Percentiles rank a stretch among this genome's conserved stretches.
phyloP scores from a whole-genome alignment of 2,888 invertebrate species.

The Epirrhoe alternata region DNA sequence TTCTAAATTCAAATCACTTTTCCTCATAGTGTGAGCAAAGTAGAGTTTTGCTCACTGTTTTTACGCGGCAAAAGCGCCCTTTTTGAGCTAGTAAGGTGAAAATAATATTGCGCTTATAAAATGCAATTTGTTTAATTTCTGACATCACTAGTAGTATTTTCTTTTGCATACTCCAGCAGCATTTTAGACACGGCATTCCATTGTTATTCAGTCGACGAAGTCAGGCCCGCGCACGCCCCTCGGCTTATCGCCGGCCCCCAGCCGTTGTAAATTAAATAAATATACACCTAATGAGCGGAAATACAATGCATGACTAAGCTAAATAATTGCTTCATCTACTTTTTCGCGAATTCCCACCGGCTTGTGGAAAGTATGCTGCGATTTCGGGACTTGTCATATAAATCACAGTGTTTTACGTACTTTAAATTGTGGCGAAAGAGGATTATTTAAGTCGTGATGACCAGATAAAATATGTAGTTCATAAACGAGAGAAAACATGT shows the following conservation, averaged over 20 bases:
- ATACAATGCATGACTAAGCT: slow-evolving; percentile 82
- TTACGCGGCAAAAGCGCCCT: too few species aligned
- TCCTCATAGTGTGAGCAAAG: too few species aligned
- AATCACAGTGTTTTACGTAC: slow-evolving; percentile 21
- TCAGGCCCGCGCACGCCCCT: slow-evolving; percentile 76
- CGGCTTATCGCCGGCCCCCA: slow-evolving; percentile 81
- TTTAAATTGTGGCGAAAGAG: slow-evolving; percentile 12
- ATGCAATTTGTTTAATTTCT: background rate
- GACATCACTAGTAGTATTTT: slow-evolving; percentile 41
- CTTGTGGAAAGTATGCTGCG: slow-evolving; percentile 31
- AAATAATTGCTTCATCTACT: slow-evolving; percentile 79
- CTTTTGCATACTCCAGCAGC: slow-evolving; percentile 63
- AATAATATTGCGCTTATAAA: background rate
- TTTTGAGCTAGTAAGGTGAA: too few species aligned
- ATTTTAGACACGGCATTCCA: slow-evolving; percentile 74
- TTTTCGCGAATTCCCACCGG: slow-evolving; percentile 54
- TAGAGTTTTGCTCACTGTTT: too few species aligned
- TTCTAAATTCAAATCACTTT: too few species aligned
- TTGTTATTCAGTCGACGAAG: slow-evolving; percentile 82
- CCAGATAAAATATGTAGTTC: slow-evolving; percentile 4
- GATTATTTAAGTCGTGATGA: slow-evolving; percentile 20
- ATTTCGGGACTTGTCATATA: slow-evolving; percentile 30
- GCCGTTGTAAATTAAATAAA: slow-evolving; percentile 85
- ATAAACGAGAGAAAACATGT: background rate
- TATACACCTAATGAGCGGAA: slow-evolving; percentile 84